A percentile compares a stretch with the other conserved stretches of the same genome.
phyloP scores from a whole-genome alignment of 2,888 invertebrate species.

The Linyphia triangularis region DNA sequence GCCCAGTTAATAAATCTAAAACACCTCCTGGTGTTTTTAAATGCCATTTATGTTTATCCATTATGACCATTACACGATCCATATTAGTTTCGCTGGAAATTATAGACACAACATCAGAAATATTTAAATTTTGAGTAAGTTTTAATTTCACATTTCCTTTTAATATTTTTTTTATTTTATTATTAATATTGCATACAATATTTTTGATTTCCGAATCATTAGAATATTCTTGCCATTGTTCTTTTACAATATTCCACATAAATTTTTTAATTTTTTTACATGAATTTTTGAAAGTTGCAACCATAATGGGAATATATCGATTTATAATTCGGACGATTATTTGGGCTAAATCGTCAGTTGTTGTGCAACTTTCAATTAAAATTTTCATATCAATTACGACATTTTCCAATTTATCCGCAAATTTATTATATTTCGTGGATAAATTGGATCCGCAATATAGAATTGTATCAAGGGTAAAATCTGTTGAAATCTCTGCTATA shows the following conservation, averaged over 20 bases:
- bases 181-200: no score
- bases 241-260: conserved; percentile 30
- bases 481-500: not conserved
- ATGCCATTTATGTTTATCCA: conserved; percentile 38
- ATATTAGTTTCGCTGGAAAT: no score
- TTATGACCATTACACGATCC: no score
- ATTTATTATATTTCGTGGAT: not conserved
- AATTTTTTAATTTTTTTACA: not conserved
- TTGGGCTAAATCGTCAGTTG: not conserved
- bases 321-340: not conserved
- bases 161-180: no score
- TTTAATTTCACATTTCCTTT: no score
- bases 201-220: no score
- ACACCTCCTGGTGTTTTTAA: conserved; percentile 1
- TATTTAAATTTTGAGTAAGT: no score
- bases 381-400: not conserved
- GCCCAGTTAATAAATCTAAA: conserved; percentile 42
- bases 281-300: not conserved
- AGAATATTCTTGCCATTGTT: conserved; percentile 43
- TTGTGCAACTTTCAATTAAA: not conserved
- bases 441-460: conserved; percentile 33
- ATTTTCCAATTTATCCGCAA: not conserved
- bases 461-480: conserved; percentile 15
- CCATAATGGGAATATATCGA: not conserved
- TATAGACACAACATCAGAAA: no score